A percentile compares a stretch with the other conserved stretches of the same genome.
phyloP scores from a whole-genome alignment of 37 sponge, comb jelly and placozoan species.

The Mnemiopsis leidyi region DNA sequence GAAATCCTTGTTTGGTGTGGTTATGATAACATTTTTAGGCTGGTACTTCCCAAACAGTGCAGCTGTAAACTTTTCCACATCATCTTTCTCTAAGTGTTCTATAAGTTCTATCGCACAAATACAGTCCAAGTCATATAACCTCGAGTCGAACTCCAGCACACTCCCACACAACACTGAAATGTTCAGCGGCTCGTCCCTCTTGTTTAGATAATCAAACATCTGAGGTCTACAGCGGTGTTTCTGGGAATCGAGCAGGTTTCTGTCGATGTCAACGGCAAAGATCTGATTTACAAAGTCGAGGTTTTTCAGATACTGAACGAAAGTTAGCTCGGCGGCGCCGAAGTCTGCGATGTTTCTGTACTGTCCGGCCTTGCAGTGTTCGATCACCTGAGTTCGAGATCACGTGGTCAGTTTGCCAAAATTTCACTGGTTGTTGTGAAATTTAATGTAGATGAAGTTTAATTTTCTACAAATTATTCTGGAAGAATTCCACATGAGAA shows the following conservation, averaged over 20 bases:
- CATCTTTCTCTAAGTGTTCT: slow-evolving; percentile 79
- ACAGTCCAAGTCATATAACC: slow-evolving; percentile 78
- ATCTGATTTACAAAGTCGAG: slow-evolving; percentile 70
- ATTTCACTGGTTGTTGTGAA: not conserved
- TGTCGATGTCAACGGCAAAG: slow-evolving; percentile 85
- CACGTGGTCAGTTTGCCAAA: not conserved
- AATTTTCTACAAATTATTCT: no score
- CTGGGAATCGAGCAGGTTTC: slow-evolving; percentile 65
- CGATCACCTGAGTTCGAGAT: not conserved
- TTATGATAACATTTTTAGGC: slow-evolving; percentile 74
- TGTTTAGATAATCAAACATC: slow-evolving; percentile 72
- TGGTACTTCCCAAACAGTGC: slow-evolving; percentile 74
- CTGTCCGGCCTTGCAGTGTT: not conserved
- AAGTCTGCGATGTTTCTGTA: slow-evolving; percentile 78
- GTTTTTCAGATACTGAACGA: slow-evolving; percentile 70
- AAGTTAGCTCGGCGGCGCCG: slow-evolving; percentile 82
- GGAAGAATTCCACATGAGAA: no score
- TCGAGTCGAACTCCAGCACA: slow-evolving; percentile 74
- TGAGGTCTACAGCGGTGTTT: slow-evolving; percentile 68
- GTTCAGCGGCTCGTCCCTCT: slow-evolving; percentile 70
- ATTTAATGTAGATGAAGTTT: no score
- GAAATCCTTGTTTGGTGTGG: slow-evolving; percentile 91
- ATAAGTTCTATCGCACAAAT: slow-evolving; percentile 82
- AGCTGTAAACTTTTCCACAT: slow-evolving; percentile 70
- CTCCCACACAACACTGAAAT: slow-evolving; percentile 74